Evolutionary conservation across 2,113 vertebrate species (phyloP).

Genomic region (Anoura caudifer): DNA sequence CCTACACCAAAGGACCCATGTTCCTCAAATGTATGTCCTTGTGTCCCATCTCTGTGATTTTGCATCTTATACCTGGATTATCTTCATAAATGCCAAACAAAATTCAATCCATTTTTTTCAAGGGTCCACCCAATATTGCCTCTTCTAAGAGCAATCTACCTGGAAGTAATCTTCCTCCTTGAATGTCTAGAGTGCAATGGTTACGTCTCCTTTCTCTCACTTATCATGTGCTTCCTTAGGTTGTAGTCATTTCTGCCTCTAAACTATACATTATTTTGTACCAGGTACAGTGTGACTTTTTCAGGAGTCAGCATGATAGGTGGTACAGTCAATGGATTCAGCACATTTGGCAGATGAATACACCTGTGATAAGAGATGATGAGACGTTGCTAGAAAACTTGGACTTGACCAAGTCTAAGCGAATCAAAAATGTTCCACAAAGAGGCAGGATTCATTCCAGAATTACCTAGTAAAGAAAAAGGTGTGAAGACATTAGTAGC

Average conservation of each 20-base stretch:
- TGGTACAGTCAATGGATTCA: background rate
- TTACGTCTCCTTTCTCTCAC: background rate
- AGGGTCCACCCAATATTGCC: background rate
- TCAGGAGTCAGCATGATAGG: background rate
- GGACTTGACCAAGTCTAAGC: background rate
- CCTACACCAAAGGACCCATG: background rate
- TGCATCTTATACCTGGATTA: background rate
- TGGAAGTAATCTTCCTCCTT: background rate
- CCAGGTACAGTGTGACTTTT: background rate
- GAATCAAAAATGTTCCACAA: background rate
- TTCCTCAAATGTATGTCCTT: background rate
- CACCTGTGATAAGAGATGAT: background rate
- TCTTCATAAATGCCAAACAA: background rate
- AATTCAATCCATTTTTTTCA: background rate
- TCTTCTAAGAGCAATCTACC: background rate
- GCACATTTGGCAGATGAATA: background rate
- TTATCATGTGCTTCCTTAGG: background rate
- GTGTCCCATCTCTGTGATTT: background rate
- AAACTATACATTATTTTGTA: background rate
- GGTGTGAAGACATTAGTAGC: background rate
- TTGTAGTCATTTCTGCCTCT: background rate
- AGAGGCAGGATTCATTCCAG: background rate
- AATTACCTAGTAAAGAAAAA: background rate
- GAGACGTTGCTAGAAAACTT: background rate
- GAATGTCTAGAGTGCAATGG: background rate